phyloP scores from a whole-genome alignment of 2,888 invertebrate species.

The Neoitamus cyanurus region DNA sequence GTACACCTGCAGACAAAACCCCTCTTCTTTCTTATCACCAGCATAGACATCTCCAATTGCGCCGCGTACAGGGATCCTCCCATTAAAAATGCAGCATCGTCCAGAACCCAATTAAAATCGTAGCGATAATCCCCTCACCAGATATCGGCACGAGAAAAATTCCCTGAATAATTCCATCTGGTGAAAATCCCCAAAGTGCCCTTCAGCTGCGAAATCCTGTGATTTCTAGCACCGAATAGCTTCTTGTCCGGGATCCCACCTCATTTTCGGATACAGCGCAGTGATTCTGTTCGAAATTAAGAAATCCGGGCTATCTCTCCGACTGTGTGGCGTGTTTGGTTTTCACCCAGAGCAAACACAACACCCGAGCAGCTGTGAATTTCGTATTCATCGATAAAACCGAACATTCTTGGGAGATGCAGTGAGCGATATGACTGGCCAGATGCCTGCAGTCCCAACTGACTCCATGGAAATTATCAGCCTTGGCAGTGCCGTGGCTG shows the following conservation, averaged over 20 bases:
- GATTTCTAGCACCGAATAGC: not conserved
- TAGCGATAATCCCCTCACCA: not conserved
- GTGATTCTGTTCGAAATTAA: not conserved
- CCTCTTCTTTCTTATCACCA: too few relatives aligned
- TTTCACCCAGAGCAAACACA: not conserved
- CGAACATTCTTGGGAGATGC: not conserved
- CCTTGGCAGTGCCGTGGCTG: not conserved
- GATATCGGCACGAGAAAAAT: not conserved
- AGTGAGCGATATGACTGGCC: not conserved
- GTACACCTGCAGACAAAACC: too few relatives aligned
- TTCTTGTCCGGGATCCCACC: not conserved
- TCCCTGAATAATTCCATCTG: not conserved
- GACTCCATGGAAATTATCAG: constrained; percentile 19
- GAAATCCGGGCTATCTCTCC: not conserved
- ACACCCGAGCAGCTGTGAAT: not conserved
- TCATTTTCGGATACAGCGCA: not conserved
- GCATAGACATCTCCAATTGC: too few relatives aligned
- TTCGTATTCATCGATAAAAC: not conserved
- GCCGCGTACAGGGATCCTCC: too few relatives aligned
- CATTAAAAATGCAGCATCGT: not conserved
- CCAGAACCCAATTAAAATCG: not conserved
- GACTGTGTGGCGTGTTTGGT: not conserved
- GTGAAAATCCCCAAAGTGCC: not conserved
- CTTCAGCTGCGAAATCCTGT: not conserved
- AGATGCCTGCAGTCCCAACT: not conserved